phyloP scores from a whole-genome alignment of 2,888 invertebrate species.

The Caradrina clavipalpis region DNA sequence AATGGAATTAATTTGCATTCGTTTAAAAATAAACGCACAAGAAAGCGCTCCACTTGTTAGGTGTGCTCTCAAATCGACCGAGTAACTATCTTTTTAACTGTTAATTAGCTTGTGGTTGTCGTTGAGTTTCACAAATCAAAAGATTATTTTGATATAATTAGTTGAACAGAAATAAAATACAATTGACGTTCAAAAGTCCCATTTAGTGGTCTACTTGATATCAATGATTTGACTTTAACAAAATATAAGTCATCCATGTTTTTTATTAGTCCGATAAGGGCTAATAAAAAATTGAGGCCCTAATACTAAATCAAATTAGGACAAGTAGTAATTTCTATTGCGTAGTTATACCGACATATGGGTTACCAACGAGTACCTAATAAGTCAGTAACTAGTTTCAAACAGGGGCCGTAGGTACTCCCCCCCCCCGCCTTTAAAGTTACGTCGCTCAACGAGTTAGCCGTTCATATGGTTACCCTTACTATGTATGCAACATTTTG shows the following conservation, averaged over 20 bases:
- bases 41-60: constrained; percentile 71
- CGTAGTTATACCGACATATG: not conserved
- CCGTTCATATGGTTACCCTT: not conserved
- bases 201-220: no score
- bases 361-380: not conserved
- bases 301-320: not conserved
- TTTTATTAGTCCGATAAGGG: not conserved
- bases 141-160: constrained; percentile 5
- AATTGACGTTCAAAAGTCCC: no score
- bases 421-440: not conserved
- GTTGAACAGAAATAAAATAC: not conserved
- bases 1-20: constrained; percentile 82
- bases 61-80: constrained; percentile 70
- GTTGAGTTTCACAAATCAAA: constrained; percentile 43
- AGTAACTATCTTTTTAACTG: constrained; percentile 67
- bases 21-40: constrained; percentile 72
- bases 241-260: not conserved
- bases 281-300: no score
- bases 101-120: constrained; percentile 57
- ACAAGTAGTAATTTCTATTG: not conserved
- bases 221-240: no score
- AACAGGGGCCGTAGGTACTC: no score
- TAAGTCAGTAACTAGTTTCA: not conserved
- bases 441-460: not conserved
- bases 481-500: not conserved